A percentile compares a stretch with the other conserved stretches of the same genome.
These are phyloP conservation scores for Bombyx mandarina DNA, from an alignment of 1,140 invertebrate genomes.

Conservation along the genomic window DNA sequence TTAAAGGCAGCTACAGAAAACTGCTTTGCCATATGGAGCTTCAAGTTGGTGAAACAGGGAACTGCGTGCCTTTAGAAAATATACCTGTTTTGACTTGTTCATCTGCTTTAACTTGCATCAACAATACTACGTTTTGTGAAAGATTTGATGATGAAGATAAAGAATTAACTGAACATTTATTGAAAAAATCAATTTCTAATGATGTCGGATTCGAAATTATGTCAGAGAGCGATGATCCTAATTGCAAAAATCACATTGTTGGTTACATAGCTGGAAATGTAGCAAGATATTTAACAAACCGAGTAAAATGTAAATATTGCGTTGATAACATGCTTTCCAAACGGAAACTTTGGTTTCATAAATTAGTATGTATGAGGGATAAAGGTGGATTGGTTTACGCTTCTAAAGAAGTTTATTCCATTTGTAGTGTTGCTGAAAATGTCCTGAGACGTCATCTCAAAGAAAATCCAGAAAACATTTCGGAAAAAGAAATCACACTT, in stretches of 20 bases:
- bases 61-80: constrained; percentile 24
- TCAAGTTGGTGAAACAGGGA: constrained; percentile 10
- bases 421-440: constrained; percentile 9
- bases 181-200: constrained; percentile 1
- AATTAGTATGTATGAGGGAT: constrained; percentile 16
- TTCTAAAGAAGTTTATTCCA: constrained; percentile 11
- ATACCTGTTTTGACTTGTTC: constrained; percentile 13
- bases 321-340: constrained; percentile 6
- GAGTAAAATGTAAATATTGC: constrained; percentile 18
- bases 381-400: constrained; percentile 17
- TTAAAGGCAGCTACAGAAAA: constrained; percentile 9
- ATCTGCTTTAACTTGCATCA: constrained; percentile 10
- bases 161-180: constrained; percentile 8
- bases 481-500: too few relatives aligned
- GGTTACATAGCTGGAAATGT: constrained; percentile 14
- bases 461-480: constrained; percentile 1
- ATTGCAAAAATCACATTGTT: constrained; percentile 8
- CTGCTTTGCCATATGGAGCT: constrained; percentile 15
- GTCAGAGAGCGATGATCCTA: constrained; percentile 3
- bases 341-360: constrained; percentile 12
- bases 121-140: neutral
- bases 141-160: constrained; percentile 2
- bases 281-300: constrained; percentile 9
- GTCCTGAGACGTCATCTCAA: constrained; percentile 2
- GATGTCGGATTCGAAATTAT: constrained; percentile 6